These are phyloP conservation scores for Callionymus lyra DNA, from an alignment of 2,113 vertebrate genomes.

Conservation along the genomic window DNA sequence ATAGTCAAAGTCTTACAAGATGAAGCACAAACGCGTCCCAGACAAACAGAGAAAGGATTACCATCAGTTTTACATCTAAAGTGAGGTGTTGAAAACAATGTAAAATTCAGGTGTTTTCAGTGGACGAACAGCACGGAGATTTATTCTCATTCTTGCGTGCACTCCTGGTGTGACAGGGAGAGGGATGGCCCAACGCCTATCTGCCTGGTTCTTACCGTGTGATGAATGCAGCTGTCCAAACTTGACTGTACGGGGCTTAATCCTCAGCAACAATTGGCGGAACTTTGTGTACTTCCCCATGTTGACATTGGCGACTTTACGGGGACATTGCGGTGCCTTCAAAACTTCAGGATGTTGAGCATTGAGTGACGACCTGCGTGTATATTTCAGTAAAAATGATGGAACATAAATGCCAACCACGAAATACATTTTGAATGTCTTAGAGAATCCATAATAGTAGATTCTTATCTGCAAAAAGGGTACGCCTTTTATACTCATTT, in stretches of 20 bases:
- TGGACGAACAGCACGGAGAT: constrained; percentile 48
- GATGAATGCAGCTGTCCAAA: constrained; percentile 57
- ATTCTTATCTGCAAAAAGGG: no score
- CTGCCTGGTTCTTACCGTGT: constrained; percentile 56
- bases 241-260: constrained; percentile 53
- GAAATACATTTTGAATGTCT: no score
- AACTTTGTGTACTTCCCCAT: constrained; percentile 43
- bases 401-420: no score
- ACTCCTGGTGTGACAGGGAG: constrained; percentile 55
- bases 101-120: constrained; percentile 32
- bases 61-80: neutral
- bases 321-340: constrained; percentile 4
- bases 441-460: no score
- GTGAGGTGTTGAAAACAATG: neutral
- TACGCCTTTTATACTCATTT: no score
- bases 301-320: constrained; percentile 14
- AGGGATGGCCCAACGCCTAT: constrained; percentile 57
- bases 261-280: constrained; percentile 47
- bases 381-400: neutral
- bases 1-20: neutral
- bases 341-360: constrained; percentile 10
- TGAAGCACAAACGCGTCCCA: neutral
- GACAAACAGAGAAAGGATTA: neutral
- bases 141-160: constrained; percentile 40
- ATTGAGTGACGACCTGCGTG: neutral